Evolutionary conservation across 92 coral and sea anemone species (phyloP), one percentile per base, ranked within the genome.

Genomic region (Chrysogorgia sp.): DNA sequence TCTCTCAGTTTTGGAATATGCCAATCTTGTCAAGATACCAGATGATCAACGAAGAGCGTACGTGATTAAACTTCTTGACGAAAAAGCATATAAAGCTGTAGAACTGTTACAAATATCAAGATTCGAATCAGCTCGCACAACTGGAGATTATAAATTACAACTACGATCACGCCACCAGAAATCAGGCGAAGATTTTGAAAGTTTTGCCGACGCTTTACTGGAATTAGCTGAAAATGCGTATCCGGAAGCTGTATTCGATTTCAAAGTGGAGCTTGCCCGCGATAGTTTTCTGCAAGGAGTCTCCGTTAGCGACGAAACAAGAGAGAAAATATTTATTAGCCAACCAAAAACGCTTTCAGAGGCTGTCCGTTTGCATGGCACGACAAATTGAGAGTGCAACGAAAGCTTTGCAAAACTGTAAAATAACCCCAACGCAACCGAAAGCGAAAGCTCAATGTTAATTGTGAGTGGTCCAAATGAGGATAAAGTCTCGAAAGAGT

Each of bases 211-310:
- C 32, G 60, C 31, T 24, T 26, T 87, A 29, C 25, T 78, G 75
- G 86, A 87, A 34, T 61, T 87, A 67, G 81, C 47, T 15, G 86
- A 87, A 52, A 87, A 87, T 80, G 86, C 86, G 25, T 81, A 84
- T 59, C 92, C 87, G 35, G 81, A 88, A 43, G 86, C 67, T 33
- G 91, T 52, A 10, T 80, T 56, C 32, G 37, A 34, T 14, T 76
- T 88, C 63, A 81, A 84, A 60, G 82, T 56, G n/a, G 84, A 79
- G 64, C 58, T 85, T 21, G 77, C 89, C 17, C 64, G 76, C 40
- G 88, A 78, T 66, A 63, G 74, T 9, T 83, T 52, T 35, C 37
- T 77, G 10, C 71, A 84, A 35, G 88, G 84, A 20, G 84, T 76
- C 34, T 23, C 4, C 13, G 63, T 57, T 13, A 57, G 53, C n/a